Percentiles rank a stretch among this genome's conserved stretches.
These are phyloP conservation scores for Psittacula derbiana DNA, from an alignment of 2,797 vertebrate genomes.

Conservation along the genomic window DNA sequence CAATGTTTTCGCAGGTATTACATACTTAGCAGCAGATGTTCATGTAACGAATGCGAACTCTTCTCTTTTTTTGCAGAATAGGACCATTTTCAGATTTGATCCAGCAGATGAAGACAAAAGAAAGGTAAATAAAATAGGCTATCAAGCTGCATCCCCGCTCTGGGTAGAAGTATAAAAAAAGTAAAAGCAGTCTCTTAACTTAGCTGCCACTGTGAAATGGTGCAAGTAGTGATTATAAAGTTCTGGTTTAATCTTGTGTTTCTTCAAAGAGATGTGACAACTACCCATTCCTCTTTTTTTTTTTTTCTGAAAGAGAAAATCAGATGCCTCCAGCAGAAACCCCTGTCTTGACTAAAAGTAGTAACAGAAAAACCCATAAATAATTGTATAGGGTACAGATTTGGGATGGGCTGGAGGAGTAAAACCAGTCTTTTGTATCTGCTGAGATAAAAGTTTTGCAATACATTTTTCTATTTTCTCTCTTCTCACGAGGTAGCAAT, in stretches of 20 bases:
- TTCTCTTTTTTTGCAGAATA: constrained; percentile 82
- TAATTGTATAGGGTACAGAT: neutral
- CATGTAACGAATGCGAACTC: neutral
- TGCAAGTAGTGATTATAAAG: neutral
- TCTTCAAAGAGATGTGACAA: neutral
- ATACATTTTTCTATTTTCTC: neutral
- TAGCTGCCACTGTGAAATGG: neutral
- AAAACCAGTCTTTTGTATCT: neutral
- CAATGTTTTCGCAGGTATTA: neutral
- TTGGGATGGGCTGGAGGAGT: neutral
- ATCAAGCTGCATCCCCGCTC: neutral
- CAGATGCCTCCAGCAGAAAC: neutral
- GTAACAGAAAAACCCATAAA: neutral
- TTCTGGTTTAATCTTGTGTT: neutral
- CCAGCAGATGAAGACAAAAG: constrained; percentile 88
- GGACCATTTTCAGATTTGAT: constrained; percentile 88
- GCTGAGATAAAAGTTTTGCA: neutral
- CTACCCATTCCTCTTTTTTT: neutral
- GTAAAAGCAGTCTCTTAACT: neutral
- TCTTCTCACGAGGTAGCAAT: neutral
- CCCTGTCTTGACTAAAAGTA: neutral
- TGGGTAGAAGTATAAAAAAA: neutral
- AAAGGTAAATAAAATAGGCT: constrained; percentile 79
- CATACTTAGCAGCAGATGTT: neutral
- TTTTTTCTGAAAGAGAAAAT: neutral